phyloP scores from a whole-genome alignment of 2,888 invertebrate species.

The Corbicula japonica region DNA sequence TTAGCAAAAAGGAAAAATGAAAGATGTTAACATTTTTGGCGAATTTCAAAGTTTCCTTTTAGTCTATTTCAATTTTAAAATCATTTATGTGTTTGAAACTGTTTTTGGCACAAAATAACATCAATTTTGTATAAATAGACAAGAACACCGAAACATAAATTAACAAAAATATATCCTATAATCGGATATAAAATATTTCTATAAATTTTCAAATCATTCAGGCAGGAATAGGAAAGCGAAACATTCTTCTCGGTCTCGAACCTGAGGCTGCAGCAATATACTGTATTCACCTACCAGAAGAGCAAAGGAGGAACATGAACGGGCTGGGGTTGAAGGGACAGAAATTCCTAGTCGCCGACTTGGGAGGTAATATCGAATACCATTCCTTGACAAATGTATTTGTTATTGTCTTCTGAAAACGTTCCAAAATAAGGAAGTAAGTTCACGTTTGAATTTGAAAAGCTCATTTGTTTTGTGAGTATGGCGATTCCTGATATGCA shows the following conservation, averaged over 20 bases:
- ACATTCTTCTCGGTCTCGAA: slow-evolving; percentile 30
- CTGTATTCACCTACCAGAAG: slow-evolving; percentile 32
- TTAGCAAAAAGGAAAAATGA: no score
- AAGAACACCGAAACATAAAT: neutral
- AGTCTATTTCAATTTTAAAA: no score
- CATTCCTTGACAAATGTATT: neutral
- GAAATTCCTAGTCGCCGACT: slow-evolving; percentile 29
- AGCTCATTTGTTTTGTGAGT: neutral
- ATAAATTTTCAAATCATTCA: neutral
- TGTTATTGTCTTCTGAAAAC: neutral
- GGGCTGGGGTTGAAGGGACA: slow-evolving; percentile 21
- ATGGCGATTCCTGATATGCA: slow-evolving; percentile 15
- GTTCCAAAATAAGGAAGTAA: no score
- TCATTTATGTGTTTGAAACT: no score
- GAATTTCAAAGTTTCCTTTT: no score
- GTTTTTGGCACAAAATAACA: no score
- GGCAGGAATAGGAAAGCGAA: slow-evolving; percentile 29
- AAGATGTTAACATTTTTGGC: no score
- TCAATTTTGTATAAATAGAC: no score
- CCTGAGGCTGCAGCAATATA: slow-evolving; percentile 39
- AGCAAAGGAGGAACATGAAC: slow-evolving; percentile 22
- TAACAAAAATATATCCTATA: neutral
- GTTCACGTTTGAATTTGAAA: neutral
- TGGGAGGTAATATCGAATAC: slow-evolving; percentile 27
- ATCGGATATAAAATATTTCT: neutral